A percentile compares a stretch with the other conserved stretches of the same genome.
phyloP scores from a whole-genome alignment of 2,888 invertebrate genomes.

The Gibbula magus region DNA sequence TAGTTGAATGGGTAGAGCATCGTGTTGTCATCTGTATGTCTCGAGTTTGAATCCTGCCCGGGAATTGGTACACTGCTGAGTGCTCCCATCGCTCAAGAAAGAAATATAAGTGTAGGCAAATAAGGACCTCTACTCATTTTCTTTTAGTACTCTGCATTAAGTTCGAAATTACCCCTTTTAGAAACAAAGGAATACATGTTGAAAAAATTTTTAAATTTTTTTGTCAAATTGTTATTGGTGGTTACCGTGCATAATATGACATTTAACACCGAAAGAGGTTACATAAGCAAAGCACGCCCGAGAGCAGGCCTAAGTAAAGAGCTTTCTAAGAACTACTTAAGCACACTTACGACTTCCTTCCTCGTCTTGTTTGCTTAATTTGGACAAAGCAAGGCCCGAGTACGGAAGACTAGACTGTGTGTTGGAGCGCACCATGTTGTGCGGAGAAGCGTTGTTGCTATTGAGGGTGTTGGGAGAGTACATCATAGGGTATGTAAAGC shows the following conservation, averaged over 20 bases:
- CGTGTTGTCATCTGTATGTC: too few relatives aligned
- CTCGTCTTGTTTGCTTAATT: constrained; percentile 61
- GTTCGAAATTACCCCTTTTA: too few relatives aligned
- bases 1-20: too few relatives aligned
- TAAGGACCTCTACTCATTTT: too few relatives aligned
- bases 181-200: too few relatives aligned
- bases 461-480: constrained; percentile 42
- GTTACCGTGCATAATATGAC: background rate
- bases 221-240: background rate
- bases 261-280: background rate
- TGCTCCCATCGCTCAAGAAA: too few relatives aligned
- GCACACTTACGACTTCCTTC: constrained; percentile 65
- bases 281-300: background rate
- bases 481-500: constrained; percentile 70
- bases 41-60: too few relatives aligned
- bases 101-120: too few relatives aligned
- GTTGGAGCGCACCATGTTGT: constrained; percentile 66
- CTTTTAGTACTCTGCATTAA: too few relatives aligned
- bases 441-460: constrained; percentile 34
- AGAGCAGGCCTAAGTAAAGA: constrained; percentile 4
- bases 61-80: too few relatives aligned
- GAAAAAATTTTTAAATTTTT: too few relatives aligned
- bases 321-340: background rate
- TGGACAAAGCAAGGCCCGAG: constrained; percentile 59
- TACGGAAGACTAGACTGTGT: constrained; percentile 64